These are phyloP conservation scores for Erpornis zantholeuca DNA, from an alignment of 2,113 vertebrate species.

Conservation along the genomic window DNA sequence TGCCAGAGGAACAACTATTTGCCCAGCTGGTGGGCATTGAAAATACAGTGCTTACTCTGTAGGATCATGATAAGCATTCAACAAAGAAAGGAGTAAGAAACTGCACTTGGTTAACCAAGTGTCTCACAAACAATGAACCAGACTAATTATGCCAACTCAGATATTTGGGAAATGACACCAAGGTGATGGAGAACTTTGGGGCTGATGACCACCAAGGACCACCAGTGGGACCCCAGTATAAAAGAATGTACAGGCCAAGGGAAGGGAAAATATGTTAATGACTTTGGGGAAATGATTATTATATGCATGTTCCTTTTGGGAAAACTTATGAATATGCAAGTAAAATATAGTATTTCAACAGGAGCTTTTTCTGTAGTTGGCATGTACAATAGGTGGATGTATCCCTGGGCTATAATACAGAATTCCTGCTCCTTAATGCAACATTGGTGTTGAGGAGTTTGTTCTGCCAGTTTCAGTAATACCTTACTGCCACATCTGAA, in stretches of 20 bases:
- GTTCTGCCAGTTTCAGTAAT: background rate
- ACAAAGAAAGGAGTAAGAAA: background rate
- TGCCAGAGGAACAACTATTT: background rate
- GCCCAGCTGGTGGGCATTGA: background rate
- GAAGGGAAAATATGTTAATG: background rate
- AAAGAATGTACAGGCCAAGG: background rate
- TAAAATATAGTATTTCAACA: background rate
- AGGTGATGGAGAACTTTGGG: background rate
- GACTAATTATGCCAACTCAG: background rate
- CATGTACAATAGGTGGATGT: background rate
- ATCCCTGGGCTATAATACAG: accelerated
- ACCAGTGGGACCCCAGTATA: accelerated
- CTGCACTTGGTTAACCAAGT: background rate
- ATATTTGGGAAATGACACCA: background rate
- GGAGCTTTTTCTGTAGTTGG: background rate
- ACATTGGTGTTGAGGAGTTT: background rate
- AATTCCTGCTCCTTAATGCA: background rate
- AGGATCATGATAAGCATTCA: background rate
- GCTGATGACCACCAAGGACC: background rate
- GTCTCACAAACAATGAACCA: background rate
- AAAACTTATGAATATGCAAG: background rate
- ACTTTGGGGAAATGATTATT: background rate
- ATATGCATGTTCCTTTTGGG: background rate
- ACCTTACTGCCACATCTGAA: background rate
- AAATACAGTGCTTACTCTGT: background rate